These are phyloP conservation scores for Anneissia japonica DNA, from an alignment of 35 echinoderm and acorn worm genomes.

Conservation along the genomic window DNA sequence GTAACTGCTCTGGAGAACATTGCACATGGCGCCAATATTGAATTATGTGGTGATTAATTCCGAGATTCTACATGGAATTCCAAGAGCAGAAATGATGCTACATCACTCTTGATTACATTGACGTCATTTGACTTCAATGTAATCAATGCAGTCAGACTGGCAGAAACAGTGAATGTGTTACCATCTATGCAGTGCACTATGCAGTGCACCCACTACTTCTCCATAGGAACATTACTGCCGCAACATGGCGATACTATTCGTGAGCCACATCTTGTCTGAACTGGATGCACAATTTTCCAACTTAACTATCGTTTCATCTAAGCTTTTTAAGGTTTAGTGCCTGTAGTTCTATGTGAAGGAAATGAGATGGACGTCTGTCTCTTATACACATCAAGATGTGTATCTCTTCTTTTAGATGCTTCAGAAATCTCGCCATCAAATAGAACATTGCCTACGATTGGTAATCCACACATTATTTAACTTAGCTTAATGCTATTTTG, in stretches of 20 bases:
- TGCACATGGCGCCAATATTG: not conserved
- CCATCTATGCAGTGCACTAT: not conserved
- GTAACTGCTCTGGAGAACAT: not conserved
- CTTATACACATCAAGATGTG: too few relatives aligned
- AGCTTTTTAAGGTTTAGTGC: not conserved
- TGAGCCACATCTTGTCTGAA: not conserved
- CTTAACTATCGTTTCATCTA: not conserved
- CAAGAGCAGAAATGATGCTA: not conserved
- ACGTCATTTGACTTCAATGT: conserved; percentile 26
- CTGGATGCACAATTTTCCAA: conserved; percentile 15
- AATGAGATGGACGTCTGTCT: not conserved
- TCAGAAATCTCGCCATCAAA: too few relatives aligned
- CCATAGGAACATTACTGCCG: conserved; percentile 15
- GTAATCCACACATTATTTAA: too few relatives aligned
- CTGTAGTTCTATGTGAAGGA: not conserved
- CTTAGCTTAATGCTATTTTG: too few relatives aligned
- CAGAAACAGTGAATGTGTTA: not conserved
- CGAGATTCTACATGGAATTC: not conserved
- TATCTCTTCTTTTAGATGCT: too few relatives aligned
- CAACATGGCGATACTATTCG: conserved; percentile 14
- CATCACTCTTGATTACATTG: conserved; percentile 1
- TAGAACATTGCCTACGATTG: too few relatives aligned
- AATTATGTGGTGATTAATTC: not conserved
- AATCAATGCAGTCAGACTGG: conserved; percentile 11
- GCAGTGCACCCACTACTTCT: not conserved